Percentiles rank a stretch among this genome's conserved stretches.
These are phyloP conservation scores for Mystacornis crossleyi DNA, from an alignment of 2,113 vertebrate species.

Conservation along the genomic window DNA sequence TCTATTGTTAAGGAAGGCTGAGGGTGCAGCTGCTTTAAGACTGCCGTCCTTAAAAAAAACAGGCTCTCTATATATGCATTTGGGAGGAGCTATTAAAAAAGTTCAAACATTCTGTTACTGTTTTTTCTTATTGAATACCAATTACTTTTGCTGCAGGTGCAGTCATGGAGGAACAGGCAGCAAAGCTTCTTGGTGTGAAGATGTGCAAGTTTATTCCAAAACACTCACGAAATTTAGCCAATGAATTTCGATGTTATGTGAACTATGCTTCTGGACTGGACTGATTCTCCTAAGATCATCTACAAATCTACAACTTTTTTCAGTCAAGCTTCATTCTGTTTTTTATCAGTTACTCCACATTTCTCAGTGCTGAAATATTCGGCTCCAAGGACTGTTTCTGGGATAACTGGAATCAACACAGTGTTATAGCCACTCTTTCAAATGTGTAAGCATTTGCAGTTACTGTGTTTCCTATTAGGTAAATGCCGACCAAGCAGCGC, in stretches of 20 bases:
- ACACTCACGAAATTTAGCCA: constrained; percentile 89
- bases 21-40: not conserved
- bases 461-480: not conserved
- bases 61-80: not conserved
- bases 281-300: not conserved
- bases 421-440: not conserved
- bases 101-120: not conserved
- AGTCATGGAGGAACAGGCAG: constrained; percentile 86
- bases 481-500: not conserved
- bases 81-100: not conserved
- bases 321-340: not conserved
- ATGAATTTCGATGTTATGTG: constrained; percentile 91
- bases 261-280: constrained; percentile 88
- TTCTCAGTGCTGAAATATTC: not conserved
- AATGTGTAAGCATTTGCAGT: not conserved
- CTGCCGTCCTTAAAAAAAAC: not conserved
- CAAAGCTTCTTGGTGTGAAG: constrained; percentile 81
- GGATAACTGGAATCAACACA: not conserved
- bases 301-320: not conserved
- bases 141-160: constrained; percentile 78
- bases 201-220: constrained; percentile 87
- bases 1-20: not conserved
- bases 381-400: not conserved
- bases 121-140: not conserved
- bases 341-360: not conserved